These are phyloP conservation scores for Griposia aprilina DNA, from an alignment of 2,888 invertebrate genomes.

Conservation along the genomic window DNA sequence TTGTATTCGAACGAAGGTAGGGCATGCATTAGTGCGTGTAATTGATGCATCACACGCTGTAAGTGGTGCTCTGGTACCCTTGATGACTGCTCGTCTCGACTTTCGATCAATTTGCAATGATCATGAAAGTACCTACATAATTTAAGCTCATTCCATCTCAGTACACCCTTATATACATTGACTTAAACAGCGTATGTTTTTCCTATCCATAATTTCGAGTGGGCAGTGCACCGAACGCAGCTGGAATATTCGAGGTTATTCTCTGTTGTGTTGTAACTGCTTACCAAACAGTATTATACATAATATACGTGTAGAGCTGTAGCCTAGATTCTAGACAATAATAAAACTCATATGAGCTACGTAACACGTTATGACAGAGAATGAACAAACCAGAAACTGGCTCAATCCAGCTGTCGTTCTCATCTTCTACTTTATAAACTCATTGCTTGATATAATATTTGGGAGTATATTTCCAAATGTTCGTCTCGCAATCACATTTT, in stretches of 20 bases:
- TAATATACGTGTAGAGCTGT: conserved; percentile 50
- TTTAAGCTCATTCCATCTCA: conserved; percentile 19
- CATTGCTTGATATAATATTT: neutral
- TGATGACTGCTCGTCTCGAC: conserved; percentile 55
- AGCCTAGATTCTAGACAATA: conserved; percentile 62
- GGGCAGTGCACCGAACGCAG: conserved; percentile 53
- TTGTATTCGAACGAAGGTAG: conserved; percentile 85
- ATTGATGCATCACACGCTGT: conserved; percentile 77
- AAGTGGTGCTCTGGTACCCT: conserved; percentile 54
- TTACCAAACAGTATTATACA: conserved; percentile 57
- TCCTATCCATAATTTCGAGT: conserved; percentile 45
- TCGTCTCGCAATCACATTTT: conserved; percentile 15
- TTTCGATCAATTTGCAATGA: conserved; percentile 60
- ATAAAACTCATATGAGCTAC: conserved; percentile 49
- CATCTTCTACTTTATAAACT: conserved; percentile 10
- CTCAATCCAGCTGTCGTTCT: conserved; percentile 6
- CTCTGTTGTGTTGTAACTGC: conserved; percentile 55
- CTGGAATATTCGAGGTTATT: conserved; percentile 60
- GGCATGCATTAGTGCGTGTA: conserved; percentile 82
- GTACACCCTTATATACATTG: conserved; percentile 9
- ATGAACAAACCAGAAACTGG: conserved; percentile 40
- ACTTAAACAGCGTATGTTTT: conserved; percentile 51
- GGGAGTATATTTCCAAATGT: conserved; percentile 9
- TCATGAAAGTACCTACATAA: conserved; percentile 46
- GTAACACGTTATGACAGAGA: conserved; percentile 55